Evolutionary conservation across 2,797 vertebrate genomes (phyloP).

Genomic region (Naso thynnoides): DNA sequence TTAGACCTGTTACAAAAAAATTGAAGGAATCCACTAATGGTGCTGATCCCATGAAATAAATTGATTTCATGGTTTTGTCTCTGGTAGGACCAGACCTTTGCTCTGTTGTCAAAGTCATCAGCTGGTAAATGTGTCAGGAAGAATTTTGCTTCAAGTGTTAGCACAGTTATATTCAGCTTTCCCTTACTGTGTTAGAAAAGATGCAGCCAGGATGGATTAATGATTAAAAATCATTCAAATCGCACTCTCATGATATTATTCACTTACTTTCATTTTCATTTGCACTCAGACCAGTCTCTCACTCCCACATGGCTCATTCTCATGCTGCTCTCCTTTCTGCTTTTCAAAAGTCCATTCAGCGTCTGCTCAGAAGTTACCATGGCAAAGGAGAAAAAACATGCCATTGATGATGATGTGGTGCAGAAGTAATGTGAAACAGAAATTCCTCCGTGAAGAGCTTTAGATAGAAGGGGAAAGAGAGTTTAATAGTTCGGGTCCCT

Average conservation of each 20-base stretch:
- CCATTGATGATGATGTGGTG: conserved; percentile 7
- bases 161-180: conserved; percentile 9
- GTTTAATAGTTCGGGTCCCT: conserved; percentile 14
- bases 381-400: conserved; percentile 14
- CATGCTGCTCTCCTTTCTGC: conserved; percentile 34
- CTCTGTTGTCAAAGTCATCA: not conserved
- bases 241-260: not conserved
- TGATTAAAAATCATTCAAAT: conserved; percentile 11
- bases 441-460: conserved; percentile 12
- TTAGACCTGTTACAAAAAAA: not conserved
- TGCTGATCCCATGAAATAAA: too few species aligned
- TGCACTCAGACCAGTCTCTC: not conserved
- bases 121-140: not conserved
- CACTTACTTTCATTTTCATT: not conserved
- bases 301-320: conserved; percentile 28
- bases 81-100: not conserved
- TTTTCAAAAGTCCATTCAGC: conserved; percentile 36
- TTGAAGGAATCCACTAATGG: too few species aligned
- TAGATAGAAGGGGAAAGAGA: not conserved
- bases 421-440: conserved; percentile 21
- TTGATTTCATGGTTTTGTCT: not conserved
- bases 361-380: conserved; percentile 31
- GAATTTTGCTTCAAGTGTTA: not conserved
- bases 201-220: not conserved
- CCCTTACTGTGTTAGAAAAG: not conserved